Conservation (phyloP, 2,888 invertebrate species). For the Copidosoma aretas region DNA sequence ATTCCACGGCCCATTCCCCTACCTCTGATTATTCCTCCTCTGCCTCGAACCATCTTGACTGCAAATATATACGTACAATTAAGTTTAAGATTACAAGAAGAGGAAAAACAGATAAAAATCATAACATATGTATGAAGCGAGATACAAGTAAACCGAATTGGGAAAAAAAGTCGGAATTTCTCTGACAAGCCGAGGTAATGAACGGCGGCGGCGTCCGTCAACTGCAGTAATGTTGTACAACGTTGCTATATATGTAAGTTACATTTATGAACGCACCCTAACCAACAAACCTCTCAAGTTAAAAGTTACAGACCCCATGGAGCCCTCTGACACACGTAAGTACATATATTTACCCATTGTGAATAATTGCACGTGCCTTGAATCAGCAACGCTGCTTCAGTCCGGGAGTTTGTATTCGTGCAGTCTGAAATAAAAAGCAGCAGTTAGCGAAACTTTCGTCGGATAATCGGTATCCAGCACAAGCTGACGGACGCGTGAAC, state of each 20-base stretch:
- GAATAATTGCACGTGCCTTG: conserved; percentile 19
- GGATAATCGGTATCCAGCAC: neutral
- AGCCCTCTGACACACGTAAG: neutral
- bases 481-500: neutral
- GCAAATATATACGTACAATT: neutral
- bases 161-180: no score
- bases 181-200: no score
- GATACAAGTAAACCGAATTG: no score
- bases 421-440: neutral
- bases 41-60: conserved; percentile 69
- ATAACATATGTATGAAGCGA: neutral
- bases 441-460: neutral
- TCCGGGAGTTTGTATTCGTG: neutral
- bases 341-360: conserved; percentile 38
- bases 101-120: neutral
- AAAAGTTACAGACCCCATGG: conserved; percentile 1
- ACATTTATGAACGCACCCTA: neutral
- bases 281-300: neutral
- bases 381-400: neutral
- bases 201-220: no score
- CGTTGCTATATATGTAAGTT: neutral
- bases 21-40: conserved; percentile 74
- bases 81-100: conserved; percentile 8
- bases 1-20: conserved; percentile 72
- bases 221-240: no score